Evolutionary conservation across 2,113 vertebrate species (phyloP).

Genomic region (Eublepharis macularius): DNA sequence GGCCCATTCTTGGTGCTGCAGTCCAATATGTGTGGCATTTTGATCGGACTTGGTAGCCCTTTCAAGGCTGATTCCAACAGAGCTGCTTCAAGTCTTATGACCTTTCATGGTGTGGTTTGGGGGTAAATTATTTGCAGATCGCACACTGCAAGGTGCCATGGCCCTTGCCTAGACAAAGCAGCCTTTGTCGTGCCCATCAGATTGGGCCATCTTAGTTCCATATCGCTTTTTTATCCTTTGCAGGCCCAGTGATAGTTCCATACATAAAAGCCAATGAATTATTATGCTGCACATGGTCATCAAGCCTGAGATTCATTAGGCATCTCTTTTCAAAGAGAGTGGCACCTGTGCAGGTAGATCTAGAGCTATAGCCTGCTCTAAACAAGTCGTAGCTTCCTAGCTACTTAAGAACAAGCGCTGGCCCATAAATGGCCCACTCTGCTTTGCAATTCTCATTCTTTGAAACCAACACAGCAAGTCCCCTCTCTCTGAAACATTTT

Average conservation of each 20-base stretch:
- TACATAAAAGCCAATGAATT: neutral
- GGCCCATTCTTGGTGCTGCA: too few species aligned
- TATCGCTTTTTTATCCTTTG: too few species aligned
- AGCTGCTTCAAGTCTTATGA: too few species aligned
- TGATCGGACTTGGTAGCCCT: too few species aligned
- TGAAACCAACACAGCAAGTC: neutral
- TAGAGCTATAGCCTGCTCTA: neutral
- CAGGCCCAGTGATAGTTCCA: neutral
- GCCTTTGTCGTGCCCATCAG: too few species aligned
- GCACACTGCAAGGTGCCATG: too few species aligned
- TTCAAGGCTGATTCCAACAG: too few species aligned
- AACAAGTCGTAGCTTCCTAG: neutral
- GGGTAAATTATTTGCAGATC: too few species aligned
- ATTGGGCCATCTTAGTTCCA: too few species aligned
- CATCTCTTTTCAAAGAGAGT: neutral
- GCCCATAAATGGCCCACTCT: neutral
- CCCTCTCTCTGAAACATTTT: neutral
- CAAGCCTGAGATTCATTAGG: neutral
- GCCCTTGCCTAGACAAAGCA: too few species aligned
- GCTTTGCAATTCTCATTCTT: neutral
- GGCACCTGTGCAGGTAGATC: neutral
- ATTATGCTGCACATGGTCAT: neutral
- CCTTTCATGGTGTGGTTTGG: too few species aligned
- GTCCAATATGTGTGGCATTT: too few species aligned
- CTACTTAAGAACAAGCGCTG: neutral